A percentile compares a stretch with the other conserved stretches of the same genome.
These are phyloP conservation scores for Harpegnathos saltator DNA, from an alignment of 1,140 invertebrate genomes.

Conservation along the genomic window DNA sequence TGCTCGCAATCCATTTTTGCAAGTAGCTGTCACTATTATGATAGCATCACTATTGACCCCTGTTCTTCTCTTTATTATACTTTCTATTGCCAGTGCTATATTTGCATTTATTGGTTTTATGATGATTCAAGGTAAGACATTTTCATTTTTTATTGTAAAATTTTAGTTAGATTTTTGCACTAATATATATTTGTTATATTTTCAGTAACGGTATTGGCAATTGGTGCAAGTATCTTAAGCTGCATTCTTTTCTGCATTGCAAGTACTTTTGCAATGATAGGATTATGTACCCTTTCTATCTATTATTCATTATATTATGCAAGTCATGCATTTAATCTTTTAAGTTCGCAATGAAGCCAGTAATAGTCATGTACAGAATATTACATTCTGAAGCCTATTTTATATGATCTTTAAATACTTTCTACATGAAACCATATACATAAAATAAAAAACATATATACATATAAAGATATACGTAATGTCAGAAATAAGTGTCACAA, in stretches of 20 bases:
- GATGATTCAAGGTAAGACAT: constrained; percentile 73
- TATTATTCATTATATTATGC: constrained; percentile 44
- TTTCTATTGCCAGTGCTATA: constrained; percentile 21
- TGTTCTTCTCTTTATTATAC: constrained; percentile 28
- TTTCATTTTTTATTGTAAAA: constrained; percentile 5
- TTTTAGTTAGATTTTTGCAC: neutral
- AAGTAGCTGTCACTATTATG: neutral
- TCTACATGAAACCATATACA: too few species aligned
- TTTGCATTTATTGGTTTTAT: constrained; percentile 71
- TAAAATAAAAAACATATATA: too few species aligned
- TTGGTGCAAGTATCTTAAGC: constrained; percentile 64
- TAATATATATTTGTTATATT: constrained; percentile 51
- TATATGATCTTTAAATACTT: too few species aligned
- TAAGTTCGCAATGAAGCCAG: constrained; percentile 6
- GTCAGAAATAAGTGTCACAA: neutral
- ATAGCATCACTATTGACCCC: constrained; percentile 12
- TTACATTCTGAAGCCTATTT: neutral
- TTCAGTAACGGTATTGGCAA: constrained; percentile 66
- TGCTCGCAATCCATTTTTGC: constrained; percentile 17
- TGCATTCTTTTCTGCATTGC: constrained; percentile 66
- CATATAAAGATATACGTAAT: neutral
- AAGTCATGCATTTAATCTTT: constrained; percentile 15
- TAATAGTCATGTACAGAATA: constrained; percentile 4
- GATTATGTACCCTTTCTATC: constrained; percentile 48
- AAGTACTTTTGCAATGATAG: constrained; percentile 46